Evolutionary conservation across 2,113 vertebrate genomes (phyloP), one percentile per base, ranked within the genome.

Genomic region (Oxyura jamaicensis): DNA sequence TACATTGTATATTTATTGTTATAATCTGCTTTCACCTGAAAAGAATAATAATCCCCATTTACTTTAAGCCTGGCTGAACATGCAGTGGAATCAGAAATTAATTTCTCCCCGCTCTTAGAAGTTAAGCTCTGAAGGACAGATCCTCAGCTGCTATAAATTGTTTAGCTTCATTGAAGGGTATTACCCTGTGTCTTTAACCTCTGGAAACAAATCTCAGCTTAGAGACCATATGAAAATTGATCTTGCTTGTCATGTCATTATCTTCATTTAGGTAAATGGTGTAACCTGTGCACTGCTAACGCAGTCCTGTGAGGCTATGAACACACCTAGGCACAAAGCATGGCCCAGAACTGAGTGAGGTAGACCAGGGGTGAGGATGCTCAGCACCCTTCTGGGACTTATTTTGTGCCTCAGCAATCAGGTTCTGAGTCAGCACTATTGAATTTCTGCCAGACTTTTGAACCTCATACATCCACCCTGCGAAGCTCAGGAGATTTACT

Each of bases 1-100:
- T 92, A 69, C 42, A 20, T 22, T 82, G 48, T 95, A 83, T 91
- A 86, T 87, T 94, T 93, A 86, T 93, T 91, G 89, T 80, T 75
- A 84, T 79, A 94, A 96, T 95, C 93, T 96, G 58, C 91, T 96
- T 95, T 91, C 93, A 95, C 91, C 93, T 94, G 94, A 83, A 95
- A 95, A 91, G 67, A 88, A 86, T 89, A 93, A 93, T 90, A 95
- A 91, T 94, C 93, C n/a, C n/a, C 87, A 83, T 94, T 96, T 94
- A 74, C 66, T 97, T 95, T 88, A 96, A 95, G 91, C 93, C 72
- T 95, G 90, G 82, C 67, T 96, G 94, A 95, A 91, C 90, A 95
- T 46, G 67, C n/a, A 35, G 55, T 88, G 72, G 55, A 63, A 88
- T 91, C 89, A 93, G 86, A 95, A 94, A 95, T 95, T 96, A 97